Conservation (phyloP, 2,113 vertebrate genomes). For the Clarias gariepinus region DNA sequence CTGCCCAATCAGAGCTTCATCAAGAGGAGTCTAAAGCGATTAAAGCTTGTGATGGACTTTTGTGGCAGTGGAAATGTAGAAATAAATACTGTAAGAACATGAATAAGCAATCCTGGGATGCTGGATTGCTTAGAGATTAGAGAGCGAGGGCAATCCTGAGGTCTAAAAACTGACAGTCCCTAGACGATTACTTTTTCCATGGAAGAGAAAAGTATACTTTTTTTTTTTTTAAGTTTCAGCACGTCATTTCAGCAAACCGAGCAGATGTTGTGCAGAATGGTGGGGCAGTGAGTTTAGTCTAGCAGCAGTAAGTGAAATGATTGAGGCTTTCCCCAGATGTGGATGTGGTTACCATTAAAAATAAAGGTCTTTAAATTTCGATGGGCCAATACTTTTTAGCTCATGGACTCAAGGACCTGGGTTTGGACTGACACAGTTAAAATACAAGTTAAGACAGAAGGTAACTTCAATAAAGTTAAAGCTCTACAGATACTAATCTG, state of each 20-base stretch:
- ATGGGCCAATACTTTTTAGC: not conserved
- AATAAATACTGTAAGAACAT: not conserved
- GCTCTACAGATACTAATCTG: too few relatives aligned
- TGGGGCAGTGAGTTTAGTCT: conserved; percentile 22
- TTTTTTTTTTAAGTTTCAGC: not conserved
- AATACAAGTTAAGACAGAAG: too few relatives aligned
- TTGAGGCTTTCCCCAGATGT: not conserved
- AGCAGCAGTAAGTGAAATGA: not conserved
- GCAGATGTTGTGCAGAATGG: not conserved
- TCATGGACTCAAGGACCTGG: not conserved
- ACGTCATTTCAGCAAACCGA: conserved; percentile 1
- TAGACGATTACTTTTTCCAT: conserved; percentile 8
- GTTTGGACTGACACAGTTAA: not conserved
- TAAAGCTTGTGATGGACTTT: not conserved
- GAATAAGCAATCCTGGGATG: not conserved
- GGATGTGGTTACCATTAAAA: conserved; percentile 1
- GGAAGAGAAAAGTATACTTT: not conserved
- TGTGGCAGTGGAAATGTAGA: not conserved
- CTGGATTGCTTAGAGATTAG: not conserved
- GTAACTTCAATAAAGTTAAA: not conserved
- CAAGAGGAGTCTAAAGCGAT: not conserved
- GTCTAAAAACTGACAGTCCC: not conserved
- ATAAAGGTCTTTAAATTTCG: not conserved
- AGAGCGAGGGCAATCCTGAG: not conserved
- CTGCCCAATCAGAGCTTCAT: not conserved